Evolutionary conservation across 2,113 vertebrate species (phyloP), one percentile per base, ranked within the genome.

Genomic region (Grantiella picta): DNA sequence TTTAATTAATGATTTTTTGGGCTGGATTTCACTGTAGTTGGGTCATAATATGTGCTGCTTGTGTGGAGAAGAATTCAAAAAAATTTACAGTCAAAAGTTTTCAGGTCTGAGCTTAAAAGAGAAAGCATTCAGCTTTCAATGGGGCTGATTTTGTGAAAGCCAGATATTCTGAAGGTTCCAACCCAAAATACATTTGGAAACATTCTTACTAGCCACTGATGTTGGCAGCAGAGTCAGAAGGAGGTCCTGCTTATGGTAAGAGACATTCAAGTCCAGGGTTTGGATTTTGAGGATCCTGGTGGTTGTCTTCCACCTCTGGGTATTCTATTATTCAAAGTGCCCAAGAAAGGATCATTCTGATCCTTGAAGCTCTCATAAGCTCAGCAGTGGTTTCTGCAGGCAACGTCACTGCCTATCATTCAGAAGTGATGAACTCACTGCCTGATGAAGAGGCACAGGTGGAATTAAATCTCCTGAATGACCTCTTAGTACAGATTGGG

Each of bases 401-500:
- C 12, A 66, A 22, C 15, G 15, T 33, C 18, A 7, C 22, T 71
- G n/a, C 13, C 20, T 35, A 11, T 38, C 5, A 1, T 24, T 83
- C 1, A 1, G 22, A 49, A 49, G 47, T 23, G 24, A 45, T 18
- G 33, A 91, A 73, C 13, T 23, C 15, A 63, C 12, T 8, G 59
- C 29, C 29, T 60, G 73, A 0, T 4, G 49, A 65, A 50, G 49
- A 64, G 45, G 36, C 27, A 71, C 22, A 79, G n/a, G 27, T 47
- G 60, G 40, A 76, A 90, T 56, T 54, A 85, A 40, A 69, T 50
- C 17, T 85, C 27, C 45, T 16, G 23, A 53, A 69, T 10, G 3
- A 6, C 3, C 0, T 57, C 24, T 49, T 31, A 52, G 31, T 27
- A 22, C 8, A 9, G n/a, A 28, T 79, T 0, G 1, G 23, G 13